Evolutionary conservation across 2,888 invertebrate species (phyloP), one percentile per base, ranked within the genome.

Genomic region (Allygus modestus): DNA sequence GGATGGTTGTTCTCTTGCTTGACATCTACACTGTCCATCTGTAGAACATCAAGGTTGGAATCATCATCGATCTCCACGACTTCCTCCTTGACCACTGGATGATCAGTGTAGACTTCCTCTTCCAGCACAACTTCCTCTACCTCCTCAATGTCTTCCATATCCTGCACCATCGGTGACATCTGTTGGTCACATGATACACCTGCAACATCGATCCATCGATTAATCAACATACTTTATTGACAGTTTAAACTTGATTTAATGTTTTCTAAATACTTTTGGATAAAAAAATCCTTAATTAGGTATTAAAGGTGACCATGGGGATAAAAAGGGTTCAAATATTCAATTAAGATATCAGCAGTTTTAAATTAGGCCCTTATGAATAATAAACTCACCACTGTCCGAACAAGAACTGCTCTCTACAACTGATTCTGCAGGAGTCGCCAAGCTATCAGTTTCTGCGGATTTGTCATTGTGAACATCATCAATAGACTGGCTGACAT

Each of bases 321-420:
- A n/a, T n/a, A n/a, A n/a, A n/a, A n/a, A n/a, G n/a, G n/a, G n/a
- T n/a, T n/a, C n/a, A n/a, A n/a, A n/a, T n/a, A n/a, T n/a, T n/a
- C n/a, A n/a, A n/a, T n/a, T n/a, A n/a, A n/a, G n/a, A n/a, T n/a
- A n/a, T n/a, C n/a, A n/a, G n/a, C n/a, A n/a, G n/a, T n/a, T n/a
- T n/a, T n/a, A n/a, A n/a, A n/a, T n/a, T n/a, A n/a, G n/a, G n/a
- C n/a, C n/a, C n/a, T n/a, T n/a, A n/a, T n/a, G n/a, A n/a, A 37
- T 9, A 4, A 37, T 9, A 46, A 31, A 26, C 69, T 86, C 86
- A 88, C 95, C 95, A 88, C 95, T 95, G 89, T 95, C 95, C 0
- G 95, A 95, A 85, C 93, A 91, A 83, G 89, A 90, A 86, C 91
- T 90, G 26, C 90, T 90, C 90, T 0, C 92, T 90, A 87, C 92